A percentile compares a stretch with the other conserved stretches of the same genome.
These are phyloP conservation scores for Aphidius ervi DNA, from an alignment of 1,140 invertebrate genomes.

Conservation along the genomic window DNA sequence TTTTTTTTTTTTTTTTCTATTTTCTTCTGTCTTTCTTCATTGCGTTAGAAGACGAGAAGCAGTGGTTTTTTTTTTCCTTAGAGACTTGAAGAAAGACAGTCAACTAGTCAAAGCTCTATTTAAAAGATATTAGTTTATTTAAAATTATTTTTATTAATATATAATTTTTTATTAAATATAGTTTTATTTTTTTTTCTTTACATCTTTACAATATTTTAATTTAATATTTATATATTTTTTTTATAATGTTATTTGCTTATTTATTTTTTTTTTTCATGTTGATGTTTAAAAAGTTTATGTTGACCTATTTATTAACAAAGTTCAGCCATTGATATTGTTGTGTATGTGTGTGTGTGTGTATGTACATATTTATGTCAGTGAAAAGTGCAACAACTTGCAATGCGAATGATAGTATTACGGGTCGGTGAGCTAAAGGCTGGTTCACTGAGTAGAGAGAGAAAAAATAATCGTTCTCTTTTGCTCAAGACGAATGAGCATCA, in stretches of 20 bases:
- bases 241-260: too few relatives aligned
- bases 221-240: too few relatives aligned
- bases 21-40: background rate
- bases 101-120: too few relatives aligned
- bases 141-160: too few relatives aligned
- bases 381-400: slow-evolving; percentile 24
- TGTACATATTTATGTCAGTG: slow-evolving; percentile 16
- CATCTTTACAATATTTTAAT: too few relatives aligned
- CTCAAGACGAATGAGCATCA: slow-evolving; percentile 22
- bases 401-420: slow-evolving; percentile 14
- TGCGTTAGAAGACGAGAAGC: too few relatives aligned
- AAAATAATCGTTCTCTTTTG: background rate
- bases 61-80: too few relatives aligned
- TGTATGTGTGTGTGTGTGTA: slow-evolving; percentile 5
- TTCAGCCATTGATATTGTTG: background rate
- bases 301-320: background rate
- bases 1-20: background rate
- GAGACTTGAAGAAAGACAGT: too few relatives aligned
- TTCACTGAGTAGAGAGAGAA: background rate
- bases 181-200: background rate
- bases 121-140: too few relatives aligned
- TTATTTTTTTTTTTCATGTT: too few relatives aligned
- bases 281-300: background rate
- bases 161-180: too few relatives aligned
- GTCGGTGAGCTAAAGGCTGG: slow-evolving; percentile 3